Conservation (phyloP, 2,113 vertebrate genomes). For the Bos indicus region DNA sequence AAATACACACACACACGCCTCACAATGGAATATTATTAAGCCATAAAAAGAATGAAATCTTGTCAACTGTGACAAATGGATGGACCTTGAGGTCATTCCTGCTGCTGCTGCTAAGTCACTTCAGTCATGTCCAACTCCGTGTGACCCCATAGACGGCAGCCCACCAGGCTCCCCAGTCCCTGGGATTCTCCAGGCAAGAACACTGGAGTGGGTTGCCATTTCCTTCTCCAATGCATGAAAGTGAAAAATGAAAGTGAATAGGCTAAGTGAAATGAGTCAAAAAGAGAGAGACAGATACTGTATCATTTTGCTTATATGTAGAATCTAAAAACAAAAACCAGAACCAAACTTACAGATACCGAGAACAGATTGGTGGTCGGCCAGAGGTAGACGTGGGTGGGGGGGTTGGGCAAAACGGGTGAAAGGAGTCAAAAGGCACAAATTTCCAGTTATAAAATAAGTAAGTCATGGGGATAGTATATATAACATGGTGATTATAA, state of each 20-base stretch:
- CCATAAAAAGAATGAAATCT: background rate
- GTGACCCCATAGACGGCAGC: too few relatives aligned
- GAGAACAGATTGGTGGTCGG: background rate
- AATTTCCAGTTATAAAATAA: background rate
- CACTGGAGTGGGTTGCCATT: too few relatives aligned
- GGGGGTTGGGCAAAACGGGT: background rate
- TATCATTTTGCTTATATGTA: background rate
- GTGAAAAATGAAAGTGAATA: background rate
- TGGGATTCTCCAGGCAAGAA: too few relatives aligned
- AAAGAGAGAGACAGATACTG: background rate
- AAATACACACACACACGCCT: background rate
- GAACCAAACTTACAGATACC: background rate
- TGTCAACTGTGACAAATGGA: background rate
- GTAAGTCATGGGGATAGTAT: background rate
- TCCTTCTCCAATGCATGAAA: too few relatives aligned
- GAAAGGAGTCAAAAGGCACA: background rate
- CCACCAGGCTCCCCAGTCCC: too few relatives aligned
- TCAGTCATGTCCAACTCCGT: too few relatives aligned
- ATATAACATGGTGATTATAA: background rate
- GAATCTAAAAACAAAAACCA: background rate
- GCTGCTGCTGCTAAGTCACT: too few relatives aligned
- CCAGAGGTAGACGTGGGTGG: background rate
- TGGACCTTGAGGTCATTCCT: background rate
- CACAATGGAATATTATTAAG: background rate
- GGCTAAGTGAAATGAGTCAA: background rate